Conservation (phyloP, 2,888 invertebrate species). For the Salticus scenicus region DNA sequence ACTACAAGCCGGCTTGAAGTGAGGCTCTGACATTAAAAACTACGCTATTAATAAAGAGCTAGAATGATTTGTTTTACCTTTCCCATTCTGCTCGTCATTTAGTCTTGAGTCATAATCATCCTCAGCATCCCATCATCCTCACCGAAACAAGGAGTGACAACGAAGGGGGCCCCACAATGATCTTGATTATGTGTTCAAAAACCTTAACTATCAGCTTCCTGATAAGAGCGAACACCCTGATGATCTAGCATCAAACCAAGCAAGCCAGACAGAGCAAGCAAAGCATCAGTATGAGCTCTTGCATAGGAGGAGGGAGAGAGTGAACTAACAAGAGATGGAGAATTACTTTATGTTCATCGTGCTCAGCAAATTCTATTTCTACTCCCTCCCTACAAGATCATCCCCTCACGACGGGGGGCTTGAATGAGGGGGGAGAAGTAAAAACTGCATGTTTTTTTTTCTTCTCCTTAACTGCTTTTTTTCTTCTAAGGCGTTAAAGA, state of each 20-base stretch:
- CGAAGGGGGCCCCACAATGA: constrained; percentile 16
- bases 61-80: no score
- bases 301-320: no score
- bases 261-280: no score
- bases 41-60: no score
- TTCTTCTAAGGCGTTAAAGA: no score
- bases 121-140: not conserved
- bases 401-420: not conserved
- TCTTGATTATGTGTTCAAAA: constrained; percentile 52
- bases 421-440: constrained; percentile 6
- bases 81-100: no score
- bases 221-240: constrained; percentile 40
- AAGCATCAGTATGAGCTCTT: no score
- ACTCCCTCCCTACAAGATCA: not conserved
- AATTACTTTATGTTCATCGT: constrained; percentile 5
- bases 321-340: constrained; percentile 2
- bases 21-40: no score
- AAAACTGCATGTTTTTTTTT: not conserved
- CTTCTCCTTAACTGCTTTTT: not conserved
- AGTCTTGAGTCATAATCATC: not conserved
- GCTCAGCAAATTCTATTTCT: not conserved
- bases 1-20: no score
- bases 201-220: constrained; percentile 49
- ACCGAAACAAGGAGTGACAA: constrained; percentile 25
- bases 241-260: no score